Conservation (phyloP, 1,140 invertebrate genomes). For the Diabrotica virgifera region DNA sequence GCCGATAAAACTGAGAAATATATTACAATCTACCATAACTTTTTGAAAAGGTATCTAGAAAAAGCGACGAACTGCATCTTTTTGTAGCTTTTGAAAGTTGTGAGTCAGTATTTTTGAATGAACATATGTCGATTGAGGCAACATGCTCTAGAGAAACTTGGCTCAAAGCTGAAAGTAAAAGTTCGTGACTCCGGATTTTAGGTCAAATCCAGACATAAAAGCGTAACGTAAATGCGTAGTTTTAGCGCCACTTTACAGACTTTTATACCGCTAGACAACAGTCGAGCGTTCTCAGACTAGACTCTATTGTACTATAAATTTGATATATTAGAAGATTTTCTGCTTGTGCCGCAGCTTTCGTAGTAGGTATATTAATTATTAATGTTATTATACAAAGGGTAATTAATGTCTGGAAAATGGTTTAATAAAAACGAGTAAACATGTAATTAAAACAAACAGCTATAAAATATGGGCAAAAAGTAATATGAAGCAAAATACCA, state of each 20-base stretch:
- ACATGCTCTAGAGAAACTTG: slow-evolving; percentile 19
- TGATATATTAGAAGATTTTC: slow-evolving; percentile 3
- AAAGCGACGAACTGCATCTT: no score
- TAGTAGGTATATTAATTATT: no score
- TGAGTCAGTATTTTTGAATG: background rate
- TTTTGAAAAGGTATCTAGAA: no score
- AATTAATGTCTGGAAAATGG: no score
- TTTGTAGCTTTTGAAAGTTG: background rate
- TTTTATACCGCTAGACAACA: slow-evolving; percentile 4
- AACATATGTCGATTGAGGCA: slow-evolving; percentile 12
- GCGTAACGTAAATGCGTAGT: slow-evolving; percentile 23
- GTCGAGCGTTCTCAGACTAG: slow-evolving; percentile 1
- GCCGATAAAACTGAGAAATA: no score
- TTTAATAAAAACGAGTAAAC: no score
- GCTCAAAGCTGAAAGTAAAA: slow-evolving; percentile 27
- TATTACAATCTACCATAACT: no score
- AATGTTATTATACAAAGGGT: no score
- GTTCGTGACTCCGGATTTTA: slow-evolving; percentile 33
- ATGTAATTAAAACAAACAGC: no score
- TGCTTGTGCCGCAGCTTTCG: no score
- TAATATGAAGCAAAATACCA: no score
- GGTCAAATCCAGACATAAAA: slow-evolving; percentile 33
- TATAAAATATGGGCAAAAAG: no score
- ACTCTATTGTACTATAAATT: slow-evolving; percentile 5
- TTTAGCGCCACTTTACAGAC: slow-evolving; percentile 7